Base-by-base conservation (phyloP, 2,113 vertebrate species). In the Cichladusa arquata region DNA sequence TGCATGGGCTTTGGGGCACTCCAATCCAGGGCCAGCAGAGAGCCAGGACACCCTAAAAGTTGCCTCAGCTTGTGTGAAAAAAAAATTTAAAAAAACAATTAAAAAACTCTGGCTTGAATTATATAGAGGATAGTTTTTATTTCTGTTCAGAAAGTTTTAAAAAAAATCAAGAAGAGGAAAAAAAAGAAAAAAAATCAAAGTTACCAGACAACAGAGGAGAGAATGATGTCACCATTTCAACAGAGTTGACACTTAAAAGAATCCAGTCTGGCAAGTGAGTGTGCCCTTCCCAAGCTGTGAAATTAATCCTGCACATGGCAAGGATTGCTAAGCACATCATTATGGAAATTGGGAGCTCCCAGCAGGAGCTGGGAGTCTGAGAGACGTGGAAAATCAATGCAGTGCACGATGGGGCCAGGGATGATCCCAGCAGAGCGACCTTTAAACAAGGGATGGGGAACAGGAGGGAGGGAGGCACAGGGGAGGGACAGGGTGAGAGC, bases 301-400 rank as follows among this genome's bases (percentile, higher is more conserved):
- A 81, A 92, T 91, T 4, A 78, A 33, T 62, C n/a, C 86, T 53
- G 81, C 60, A 28, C 38, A 34, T 7, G 12, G 71, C 72, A 85
- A 25, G 2, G 1, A 90, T 5, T n/a, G 80, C 82, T 70, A 66
- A 92, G 88, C 60, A 54, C 66, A 74, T 93, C 36, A 1, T 87
- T 78, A 48, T 78, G 91, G 92, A 93, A 86, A 93, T n/a, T 3
- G 64, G 65, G 62, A 86, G 62, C 65, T 82, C 61, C n/a, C 88
- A 90, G 70, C 69, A 78, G 81, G 78, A 19, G 20, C 4, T 17
- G 40, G 45, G 61, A 87, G 57, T 2, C 58, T 86, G 22, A 34
- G 58, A 38, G 64, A 79, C 0, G 31, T 33, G 85, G 53, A 33
- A 90, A 88, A 92, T 92, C 92, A 62, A 45, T 66, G 56, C 24